Base-by-base conservation (phyloP, 1,140 invertebrate genomes). In the Panulirus ornatus region DNA sequence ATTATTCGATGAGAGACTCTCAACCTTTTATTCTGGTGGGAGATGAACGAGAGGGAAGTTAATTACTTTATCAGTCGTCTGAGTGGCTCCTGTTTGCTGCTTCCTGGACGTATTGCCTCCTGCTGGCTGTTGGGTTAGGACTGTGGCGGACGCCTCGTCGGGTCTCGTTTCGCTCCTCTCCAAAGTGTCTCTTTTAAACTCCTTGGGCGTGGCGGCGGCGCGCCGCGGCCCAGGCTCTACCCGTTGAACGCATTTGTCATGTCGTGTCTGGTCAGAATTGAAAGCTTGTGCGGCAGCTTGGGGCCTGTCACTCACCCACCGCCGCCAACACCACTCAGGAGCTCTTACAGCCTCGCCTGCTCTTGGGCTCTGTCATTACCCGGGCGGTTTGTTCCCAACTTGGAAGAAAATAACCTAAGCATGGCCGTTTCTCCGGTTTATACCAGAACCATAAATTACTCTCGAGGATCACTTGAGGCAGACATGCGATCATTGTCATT, bases 401-500 rank as follows among this genome's bases (percentile, higher is more conserved):
- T n/a, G n/a, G n/a, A n/a, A n/a, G 14, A 58, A 58, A 54, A 58
- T 2, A 47, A 58, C 27, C 27, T 30, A 58, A 16, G 38, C 73
- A 36, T 81, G 54, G 30, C 78, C 47, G 16, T 34, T 81, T 19
- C 47, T 36, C 30, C 2, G 16, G 78, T 81, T 81, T 81, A 22
- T 11, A 81, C 47, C 42, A 58, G 27, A 81, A 58, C 51, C 47
- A 58, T 38, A 58, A 30, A 81, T 81, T 58, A 81, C 58, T 34
- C 54, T 27, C 30, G 47, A 36, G 47, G 38, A 81, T 81, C 78
- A 79, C 76, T 81, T 58, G 19, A 1, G 78, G 78, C 78, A 36
- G 78, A 81, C 78, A 6, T 81, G 47, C 42, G 34, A 58, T 78
- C 22, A 44, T n/a, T 44, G 44, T 42, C 73, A 76, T 38, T 42